Conservation (phyloP, 2,797 vertebrate genomes). For the Podarcis lilfordi region DNA sequence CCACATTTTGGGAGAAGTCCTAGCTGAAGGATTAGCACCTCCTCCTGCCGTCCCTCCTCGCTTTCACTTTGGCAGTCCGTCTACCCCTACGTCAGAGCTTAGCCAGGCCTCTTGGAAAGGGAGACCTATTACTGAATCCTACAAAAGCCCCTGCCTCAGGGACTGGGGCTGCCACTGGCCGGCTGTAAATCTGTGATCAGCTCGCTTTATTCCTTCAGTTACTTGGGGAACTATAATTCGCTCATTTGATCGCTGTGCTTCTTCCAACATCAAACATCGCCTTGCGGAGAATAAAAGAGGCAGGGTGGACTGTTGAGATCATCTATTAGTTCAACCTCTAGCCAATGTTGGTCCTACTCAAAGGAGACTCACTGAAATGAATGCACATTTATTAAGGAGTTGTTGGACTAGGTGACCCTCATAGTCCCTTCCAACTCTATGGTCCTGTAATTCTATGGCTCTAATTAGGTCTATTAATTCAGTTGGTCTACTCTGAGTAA, state of each 20-base stretch:
- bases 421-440: too few relatives aligned
- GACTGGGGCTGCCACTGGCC: conserved; percentile 54
- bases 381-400: too few relatives aligned
- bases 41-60: background rate
- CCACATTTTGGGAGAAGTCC: conserved; percentile 37
- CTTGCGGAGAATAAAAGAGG: too few relatives aligned
- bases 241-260: background rate
- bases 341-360: too few relatives aligned
- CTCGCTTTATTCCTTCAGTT: conserved; percentile 41
- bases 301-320: too few relatives aligned
- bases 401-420: too few relatives aligned
- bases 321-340: too few relatives aligned
- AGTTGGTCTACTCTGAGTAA: too few relatives aligned
- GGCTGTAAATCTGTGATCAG: conserved; percentile 56
- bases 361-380: too few relatives aligned
- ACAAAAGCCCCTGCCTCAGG: conserved; percentile 17
- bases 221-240: background rate
- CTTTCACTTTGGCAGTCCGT: background rate
- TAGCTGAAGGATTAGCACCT: conserved; percentile 2
- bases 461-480: too few relatives aligned
- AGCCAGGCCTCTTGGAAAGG: background rate
- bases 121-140: background rate
- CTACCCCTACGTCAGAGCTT: background rate
- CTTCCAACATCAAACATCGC: background rate
- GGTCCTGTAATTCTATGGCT: too few relatives aligned